Conservation (phyloP, 2,797 vertebrate species). For the Vespertilio murinus region DNA sequence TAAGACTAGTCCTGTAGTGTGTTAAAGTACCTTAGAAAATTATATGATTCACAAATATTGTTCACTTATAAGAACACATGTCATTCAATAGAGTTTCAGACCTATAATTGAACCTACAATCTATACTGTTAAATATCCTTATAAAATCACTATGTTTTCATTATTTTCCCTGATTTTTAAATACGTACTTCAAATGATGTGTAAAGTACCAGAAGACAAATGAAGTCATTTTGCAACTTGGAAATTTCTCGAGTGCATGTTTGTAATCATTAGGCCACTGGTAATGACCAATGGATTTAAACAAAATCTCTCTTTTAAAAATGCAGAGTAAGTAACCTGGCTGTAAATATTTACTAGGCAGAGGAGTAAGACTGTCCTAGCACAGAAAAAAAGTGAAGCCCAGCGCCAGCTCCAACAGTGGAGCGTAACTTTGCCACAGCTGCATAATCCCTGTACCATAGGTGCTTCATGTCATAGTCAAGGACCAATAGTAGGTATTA, state of each 20-base stretch:
- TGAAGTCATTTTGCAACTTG: background rate
- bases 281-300: background rate
- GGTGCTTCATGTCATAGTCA: background rate
- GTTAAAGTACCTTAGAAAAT: background rate
- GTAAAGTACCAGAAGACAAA: background rate
- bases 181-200: background rate
- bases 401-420: background rate
- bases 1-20: background rate
- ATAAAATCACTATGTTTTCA: background rate
- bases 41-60: background rate
- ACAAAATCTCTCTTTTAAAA: background rate
- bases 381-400: background rate
- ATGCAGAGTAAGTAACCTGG: background rate
- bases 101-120: background rate
- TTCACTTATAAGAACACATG: background rate
- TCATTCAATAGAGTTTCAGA: background rate
- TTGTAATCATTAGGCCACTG: background rate
- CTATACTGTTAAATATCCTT: background rate
- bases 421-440: too few species aligned
- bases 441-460: background rate
- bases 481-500: background rate
- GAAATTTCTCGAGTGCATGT: background rate
- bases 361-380: background rate
- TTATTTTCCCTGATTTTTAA: conserved; percentile 1
- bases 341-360: background rate